Conservation (phyloP, 1,140 invertebrate genomes). For the Ditylenchus dipsaci region DNA sequence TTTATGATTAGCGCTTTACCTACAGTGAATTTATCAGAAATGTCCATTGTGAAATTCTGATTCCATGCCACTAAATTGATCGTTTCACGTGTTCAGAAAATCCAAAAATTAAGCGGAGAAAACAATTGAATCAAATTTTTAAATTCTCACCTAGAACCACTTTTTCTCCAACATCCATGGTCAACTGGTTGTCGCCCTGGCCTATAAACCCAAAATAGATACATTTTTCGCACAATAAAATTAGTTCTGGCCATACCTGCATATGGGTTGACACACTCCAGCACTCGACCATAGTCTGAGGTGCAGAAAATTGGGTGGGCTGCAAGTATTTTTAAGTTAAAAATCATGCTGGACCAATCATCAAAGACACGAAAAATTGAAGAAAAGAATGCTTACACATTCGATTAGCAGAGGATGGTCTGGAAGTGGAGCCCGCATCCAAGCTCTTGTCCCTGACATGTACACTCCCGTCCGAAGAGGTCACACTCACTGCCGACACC, state of each 20-base stretch:
- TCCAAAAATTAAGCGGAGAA: too few relatives aligned
- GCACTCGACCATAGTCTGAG: background rate
- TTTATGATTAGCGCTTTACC: too few relatives aligned
- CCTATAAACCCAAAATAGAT: background rate
- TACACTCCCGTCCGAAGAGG: background rate
- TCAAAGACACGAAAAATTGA: background rate
- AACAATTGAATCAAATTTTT: too few relatives aligned
- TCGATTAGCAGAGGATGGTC: constrained; percentile 3
- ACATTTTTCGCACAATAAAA: background rate
- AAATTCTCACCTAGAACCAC: constrained; percentile 6
- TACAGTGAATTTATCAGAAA: too few relatives aligned
- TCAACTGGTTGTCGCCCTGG: constrained; percentile 17
- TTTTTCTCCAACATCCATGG: constrained; percentile 9
- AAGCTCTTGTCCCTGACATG: background rate
- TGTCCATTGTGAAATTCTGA: too few relatives aligned
- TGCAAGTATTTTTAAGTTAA: background rate
- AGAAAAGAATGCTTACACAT: background rate
- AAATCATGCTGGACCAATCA: background rate
- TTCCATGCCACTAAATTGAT: too few relatives aligned
- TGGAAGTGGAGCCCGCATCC: background rate
- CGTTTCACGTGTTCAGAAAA: too few relatives aligned
- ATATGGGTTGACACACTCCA: background rate
- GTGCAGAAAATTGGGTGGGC: constrained; percentile 3
- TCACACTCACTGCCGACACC: background rate
- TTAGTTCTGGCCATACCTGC: background rate